phyloP scores from a whole-genome alignment of 2,113 vertebrate genomes.

The Proteles cristata region DNA sequence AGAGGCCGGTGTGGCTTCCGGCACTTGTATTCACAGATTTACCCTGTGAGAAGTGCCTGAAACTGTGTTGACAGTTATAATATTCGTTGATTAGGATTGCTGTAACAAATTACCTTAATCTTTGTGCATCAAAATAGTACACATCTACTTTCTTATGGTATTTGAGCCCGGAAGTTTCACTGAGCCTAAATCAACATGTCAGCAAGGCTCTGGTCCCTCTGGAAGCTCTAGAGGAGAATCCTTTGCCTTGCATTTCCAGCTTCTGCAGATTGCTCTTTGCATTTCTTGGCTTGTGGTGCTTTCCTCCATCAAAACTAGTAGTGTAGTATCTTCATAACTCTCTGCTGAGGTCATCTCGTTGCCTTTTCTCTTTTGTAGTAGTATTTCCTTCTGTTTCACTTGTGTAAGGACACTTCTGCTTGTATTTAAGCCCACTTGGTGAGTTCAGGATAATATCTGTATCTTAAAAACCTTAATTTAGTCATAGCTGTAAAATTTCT shows the following conservation, averaged over 20 bases:
- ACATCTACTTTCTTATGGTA: neutral
- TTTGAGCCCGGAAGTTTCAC: neutral
- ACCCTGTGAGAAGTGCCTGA: neutral
- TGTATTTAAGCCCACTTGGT: neutral
- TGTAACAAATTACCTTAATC: neutral
- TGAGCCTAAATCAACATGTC: neutral
- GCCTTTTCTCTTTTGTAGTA: neutral
- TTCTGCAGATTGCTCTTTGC: neutral
- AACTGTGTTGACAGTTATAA: neutral
- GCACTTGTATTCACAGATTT: neutral
- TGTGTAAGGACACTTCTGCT: neutral
- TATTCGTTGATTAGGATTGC: neutral
- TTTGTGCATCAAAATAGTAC: neutral
- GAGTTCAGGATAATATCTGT: neutral
- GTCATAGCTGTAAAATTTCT: neutral
- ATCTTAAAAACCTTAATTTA: neutral
- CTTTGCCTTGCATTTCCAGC: neutral
- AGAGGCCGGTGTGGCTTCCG: too few species aligned
- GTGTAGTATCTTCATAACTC: neutral
- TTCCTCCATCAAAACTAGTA: neutral
- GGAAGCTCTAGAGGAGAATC: neutral
- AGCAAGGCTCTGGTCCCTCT: neutral
- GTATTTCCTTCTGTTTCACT: neutral
- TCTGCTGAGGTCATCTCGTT: neutral
- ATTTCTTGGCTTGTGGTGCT: neutral